A percentile compares a stretch with the other conserved stretches of the same genome.
Conservation (phyloP, 2,888 invertebrate species). For the Hyposoter dolosus region DNA sequence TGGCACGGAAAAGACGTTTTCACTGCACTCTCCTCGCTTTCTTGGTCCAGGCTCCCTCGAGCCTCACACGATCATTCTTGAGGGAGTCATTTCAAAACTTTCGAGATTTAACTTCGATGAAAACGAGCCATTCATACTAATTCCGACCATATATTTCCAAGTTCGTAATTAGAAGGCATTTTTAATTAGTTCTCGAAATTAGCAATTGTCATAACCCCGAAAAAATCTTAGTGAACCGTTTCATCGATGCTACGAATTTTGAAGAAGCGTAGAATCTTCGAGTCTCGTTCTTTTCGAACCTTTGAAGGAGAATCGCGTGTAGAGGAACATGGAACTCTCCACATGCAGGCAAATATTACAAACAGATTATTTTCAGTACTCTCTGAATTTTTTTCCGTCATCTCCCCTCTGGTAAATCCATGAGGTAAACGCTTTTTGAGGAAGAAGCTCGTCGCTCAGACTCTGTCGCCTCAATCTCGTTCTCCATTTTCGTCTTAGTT, state of each 20-base stretch:
- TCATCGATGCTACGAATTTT: neutral
- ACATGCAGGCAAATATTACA: neutral
- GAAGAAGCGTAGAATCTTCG: neutral
- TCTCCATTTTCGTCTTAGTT: conserved; percentile 6
- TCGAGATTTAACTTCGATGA: conserved; percentile 1
- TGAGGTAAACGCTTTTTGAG: conserved; percentile 1
- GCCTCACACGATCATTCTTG: conserved; percentile 44
- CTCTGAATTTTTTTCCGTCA: neutral
- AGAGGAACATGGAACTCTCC: neutral
- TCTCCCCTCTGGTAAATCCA: neutral
- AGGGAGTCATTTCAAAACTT: conserved; percentile 52
- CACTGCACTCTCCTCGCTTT: conserved; percentile 17
- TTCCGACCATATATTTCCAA: neutral
- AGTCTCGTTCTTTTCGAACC: neutral
- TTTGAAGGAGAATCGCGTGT: neutral
- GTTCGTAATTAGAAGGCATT: conserved; percentile 5
- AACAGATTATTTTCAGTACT: neutral
- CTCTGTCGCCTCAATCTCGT: neutral
- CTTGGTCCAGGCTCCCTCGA: conserved; percentile 8
- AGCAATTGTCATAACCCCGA: neutral
- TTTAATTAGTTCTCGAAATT: neutral
- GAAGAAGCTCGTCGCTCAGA: neutral
- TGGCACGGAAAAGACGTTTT: conserved; percentile 53
- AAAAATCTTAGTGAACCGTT: neutral
- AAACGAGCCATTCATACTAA: conserved; percentile 23